phyloP scores from a whole-genome alignment of 2,888 invertebrate genomes.

The Drosophila dives region DNA sequence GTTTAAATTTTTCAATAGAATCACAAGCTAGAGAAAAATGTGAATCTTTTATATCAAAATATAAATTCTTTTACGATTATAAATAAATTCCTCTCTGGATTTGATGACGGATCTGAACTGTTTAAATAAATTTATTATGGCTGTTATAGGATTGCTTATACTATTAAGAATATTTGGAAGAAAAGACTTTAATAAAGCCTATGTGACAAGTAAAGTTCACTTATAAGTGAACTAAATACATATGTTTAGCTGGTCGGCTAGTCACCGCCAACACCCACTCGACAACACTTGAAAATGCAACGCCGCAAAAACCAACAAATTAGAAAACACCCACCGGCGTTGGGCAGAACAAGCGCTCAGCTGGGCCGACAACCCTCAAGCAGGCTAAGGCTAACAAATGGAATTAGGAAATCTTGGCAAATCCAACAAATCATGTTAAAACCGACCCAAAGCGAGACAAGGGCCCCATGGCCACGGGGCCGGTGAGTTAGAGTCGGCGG shows the following conservation, averaged over 20 bases:
- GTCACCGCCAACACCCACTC: slow-evolving; percentile 28
- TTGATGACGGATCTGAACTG: not conserved
- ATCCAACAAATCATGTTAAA: slow-evolving; percentile 82
- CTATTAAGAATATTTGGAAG: not conserved
- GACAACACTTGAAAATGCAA: slow-evolving; percentile 46
- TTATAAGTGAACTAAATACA: slow-evolving; percentile 1
- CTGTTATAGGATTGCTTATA: not conserved
- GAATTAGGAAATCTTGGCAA: slow-evolving; percentile 83
- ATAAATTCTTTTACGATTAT: not conserved
- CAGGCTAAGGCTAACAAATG: slow-evolving; percentile 69
- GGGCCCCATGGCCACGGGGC: slow-evolving; percentile 8
- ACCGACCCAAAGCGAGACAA: slow-evolving; percentile 53
- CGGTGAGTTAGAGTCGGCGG: slow-evolving; percentile 45
- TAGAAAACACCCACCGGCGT: slow-evolving; percentile 53
- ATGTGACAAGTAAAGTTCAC: not conserved
- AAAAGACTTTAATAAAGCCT: not conserved
- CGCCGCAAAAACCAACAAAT: slow-evolving; percentile 56
- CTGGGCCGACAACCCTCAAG: slow-evolving; percentile 57
- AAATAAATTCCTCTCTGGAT: not conserved
- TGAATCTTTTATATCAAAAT: not conserved
- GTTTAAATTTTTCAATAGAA: not conserved
- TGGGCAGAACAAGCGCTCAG: slow-evolving; percentile 17
- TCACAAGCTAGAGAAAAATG: not conserved
- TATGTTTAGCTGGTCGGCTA: slow-evolving; percentile 8
- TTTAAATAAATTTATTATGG: not conserved